Conservation (phyloP, 2,888 invertebrate species). For the Orthosia incerta region DNA sequence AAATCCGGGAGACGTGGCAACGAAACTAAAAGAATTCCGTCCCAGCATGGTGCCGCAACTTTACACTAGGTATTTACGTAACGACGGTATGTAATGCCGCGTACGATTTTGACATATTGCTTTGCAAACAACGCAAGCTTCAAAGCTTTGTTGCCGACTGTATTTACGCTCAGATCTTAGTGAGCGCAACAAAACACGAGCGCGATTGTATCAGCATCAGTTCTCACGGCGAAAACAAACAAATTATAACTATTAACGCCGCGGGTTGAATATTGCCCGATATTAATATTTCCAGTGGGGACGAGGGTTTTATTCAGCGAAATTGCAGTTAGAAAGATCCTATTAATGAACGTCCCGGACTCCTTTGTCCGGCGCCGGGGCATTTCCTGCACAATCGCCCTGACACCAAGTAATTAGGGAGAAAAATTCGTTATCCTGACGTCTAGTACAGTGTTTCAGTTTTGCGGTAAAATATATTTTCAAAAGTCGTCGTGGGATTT, state of each 20-base stretch:
- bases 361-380: conserved; percentile 86
- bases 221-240: conserved; percentile 77
- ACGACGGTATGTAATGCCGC: conserved; percentile 64
- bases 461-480: conserved; percentile 74
- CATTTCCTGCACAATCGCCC: conserved; percentile 89
- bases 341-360: conserved; percentile 90
- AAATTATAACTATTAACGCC: conserved; percentile 85
- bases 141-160: conserved; percentile 60
- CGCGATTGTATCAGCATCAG: conserved; percentile 56
- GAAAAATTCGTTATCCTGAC: conserved; percentile 88
- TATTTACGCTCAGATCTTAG: conserved; percentile 58
- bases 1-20: conserved; percentile 59
- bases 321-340: conserved; percentile 90
- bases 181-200: conserved; percentile 57
- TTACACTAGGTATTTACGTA: conserved; percentile 64
- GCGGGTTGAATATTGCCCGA: conserved; percentile 83
- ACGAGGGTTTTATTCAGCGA: conserved; percentile 86
- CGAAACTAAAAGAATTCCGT: conserved; percentile 66
- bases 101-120: conserved; percentile 66
- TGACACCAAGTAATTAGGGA: conserved; percentile 90
- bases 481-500: conserved; percentile 54
- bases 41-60: conserved; percentile 63
- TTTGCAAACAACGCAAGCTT: conserved; percentile 61
- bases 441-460: conserved; percentile 82
- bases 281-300: conserved; percentile 88